These are phyloP conservation scores for Paraescarpia echinospica DNA, from an alignment of 1,140 invertebrate genomes.

Conservation along the genomic window DNA sequence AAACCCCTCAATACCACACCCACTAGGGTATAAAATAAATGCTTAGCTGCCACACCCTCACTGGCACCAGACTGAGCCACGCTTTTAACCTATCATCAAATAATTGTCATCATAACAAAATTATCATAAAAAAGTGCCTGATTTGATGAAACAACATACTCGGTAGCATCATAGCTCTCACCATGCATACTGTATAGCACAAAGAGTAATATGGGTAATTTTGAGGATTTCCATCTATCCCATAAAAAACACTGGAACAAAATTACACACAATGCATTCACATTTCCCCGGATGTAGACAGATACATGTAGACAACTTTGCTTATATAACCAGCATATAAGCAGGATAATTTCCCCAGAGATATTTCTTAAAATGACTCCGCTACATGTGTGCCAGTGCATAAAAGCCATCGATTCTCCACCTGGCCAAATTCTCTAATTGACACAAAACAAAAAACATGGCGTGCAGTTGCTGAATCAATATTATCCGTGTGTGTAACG, in stretches of 20 bases:
- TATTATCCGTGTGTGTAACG: not conserved
- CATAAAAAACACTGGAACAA: not conserved
- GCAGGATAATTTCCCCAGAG: not conserved
- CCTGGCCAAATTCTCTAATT: not conserved
- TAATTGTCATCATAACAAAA: not conserved
- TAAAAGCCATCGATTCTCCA: not conserved
- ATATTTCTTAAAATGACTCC: not conserved
- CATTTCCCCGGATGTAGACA: not conserved
- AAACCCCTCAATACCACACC: not conserved
- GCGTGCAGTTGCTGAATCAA: not conserved
- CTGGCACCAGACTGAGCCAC: not conserved
- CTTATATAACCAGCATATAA: not conserved
- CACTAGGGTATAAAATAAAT: not conserved
- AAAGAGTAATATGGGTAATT: not conserved
- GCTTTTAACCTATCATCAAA: not conserved
- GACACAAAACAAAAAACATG: not conserved
- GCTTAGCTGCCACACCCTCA: not conserved
- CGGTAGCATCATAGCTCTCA: not conserved
- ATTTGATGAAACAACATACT: not conserved
- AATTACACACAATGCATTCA: not conserved
- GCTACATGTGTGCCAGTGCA: not conserved
- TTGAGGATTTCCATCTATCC: not conserved
- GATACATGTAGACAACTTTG: not conserved
- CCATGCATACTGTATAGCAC: not conserved
- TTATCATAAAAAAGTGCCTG: not conserved